phyloP scores from a whole-genome alignment of 2,797 vertebrate species.

The Periparus ater region DNA sequence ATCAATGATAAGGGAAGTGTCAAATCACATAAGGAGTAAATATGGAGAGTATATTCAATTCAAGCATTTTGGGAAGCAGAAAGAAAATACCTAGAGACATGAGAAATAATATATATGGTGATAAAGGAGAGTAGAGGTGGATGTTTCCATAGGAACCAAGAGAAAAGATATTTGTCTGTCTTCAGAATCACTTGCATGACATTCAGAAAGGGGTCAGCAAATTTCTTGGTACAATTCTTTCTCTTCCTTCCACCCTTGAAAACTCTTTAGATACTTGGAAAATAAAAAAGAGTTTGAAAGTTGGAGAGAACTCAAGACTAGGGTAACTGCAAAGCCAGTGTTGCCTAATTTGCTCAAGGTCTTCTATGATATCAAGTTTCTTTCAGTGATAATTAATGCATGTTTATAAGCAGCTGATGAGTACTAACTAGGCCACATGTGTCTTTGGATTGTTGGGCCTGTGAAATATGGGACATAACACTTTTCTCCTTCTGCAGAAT shows the following conservation, averaged over 20 bases:
- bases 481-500: neutral
- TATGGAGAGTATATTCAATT: slow-evolving; percentile 29
- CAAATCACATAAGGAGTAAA: slow-evolving; percentile 14
- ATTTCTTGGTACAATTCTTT: neutral
- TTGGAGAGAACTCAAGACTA: neutral
- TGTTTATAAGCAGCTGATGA: neutral
- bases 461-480: neutral
- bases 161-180: slow-evolving; percentile 25
- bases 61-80: neutral
- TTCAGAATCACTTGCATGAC: slow-evolving; percentile 2
- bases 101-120: slow-evolving; percentile 22
- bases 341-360: neutral
- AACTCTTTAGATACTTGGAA: neutral
- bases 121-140: neutral
- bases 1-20: neutral
- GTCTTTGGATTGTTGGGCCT: neutral
- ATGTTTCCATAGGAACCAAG: slow-evolving; percentile 56
- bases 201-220: slow-evolving; percentile 33
- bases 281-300: neutral
- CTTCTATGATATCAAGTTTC: neutral
- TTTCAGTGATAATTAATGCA: neutral
- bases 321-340: neutral
- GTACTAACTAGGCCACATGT: neutral
- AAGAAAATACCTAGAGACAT: slow-evolving; percentile 28
- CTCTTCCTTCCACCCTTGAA: neutral